Percentiles rank a stretch among this genome's conserved stretches.
Evolutionary conservation across 2,888 invertebrate genomes (phyloP).

Genomic region (Mythimna lalbum): DNA sequence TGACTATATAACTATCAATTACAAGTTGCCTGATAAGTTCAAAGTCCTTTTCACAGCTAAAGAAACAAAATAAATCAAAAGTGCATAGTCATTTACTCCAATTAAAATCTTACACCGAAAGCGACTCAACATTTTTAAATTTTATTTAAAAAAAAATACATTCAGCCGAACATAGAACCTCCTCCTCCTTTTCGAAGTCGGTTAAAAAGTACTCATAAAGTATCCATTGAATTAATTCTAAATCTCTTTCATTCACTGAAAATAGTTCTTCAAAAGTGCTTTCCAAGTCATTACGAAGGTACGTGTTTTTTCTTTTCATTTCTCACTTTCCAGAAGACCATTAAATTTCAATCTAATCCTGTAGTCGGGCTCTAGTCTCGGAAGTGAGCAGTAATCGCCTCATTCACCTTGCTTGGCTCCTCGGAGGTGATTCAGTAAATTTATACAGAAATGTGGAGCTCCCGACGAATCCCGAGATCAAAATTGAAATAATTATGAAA

Average conservation of each 20-base stretch:
- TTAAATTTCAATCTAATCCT: conserved; percentile 85
- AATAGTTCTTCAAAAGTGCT: conserved; percentile 46
- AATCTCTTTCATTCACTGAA: conserved; percentile 34
- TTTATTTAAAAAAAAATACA: conserved; percentile 1
- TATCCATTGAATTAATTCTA: conserved; percentile 24
- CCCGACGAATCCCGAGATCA: conserved; percentile 65
- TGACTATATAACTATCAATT: not conserved
- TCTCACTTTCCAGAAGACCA: conserved; percentile 73
- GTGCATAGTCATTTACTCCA: not conserved
- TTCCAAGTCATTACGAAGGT: conserved; percentile 28
- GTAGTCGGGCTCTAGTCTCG: conserved; percentile 70
- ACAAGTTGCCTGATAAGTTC: not conserved
- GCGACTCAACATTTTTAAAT: conserved; percentile 3
- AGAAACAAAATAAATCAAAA: not conserved
- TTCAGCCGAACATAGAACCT: too few relatives aligned
- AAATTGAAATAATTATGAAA: conserved; percentile 64
- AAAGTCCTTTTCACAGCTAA: not conserved
- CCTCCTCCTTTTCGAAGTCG: too few relatives aligned
- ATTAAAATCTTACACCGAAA: not conserved
- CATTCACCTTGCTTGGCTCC: conserved; percentile 69
- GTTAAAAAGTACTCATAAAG: too few relatives aligned
- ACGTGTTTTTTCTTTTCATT: conserved; percentile 50
- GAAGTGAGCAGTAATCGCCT: conserved; percentile 77
- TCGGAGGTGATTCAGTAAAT: conserved; percentile 66
- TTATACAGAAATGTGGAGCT: conserved; percentile 71